phyloP scores from a whole-genome alignment of 2,888 invertebrate genomes.

The Molorchus minor region DNA sequence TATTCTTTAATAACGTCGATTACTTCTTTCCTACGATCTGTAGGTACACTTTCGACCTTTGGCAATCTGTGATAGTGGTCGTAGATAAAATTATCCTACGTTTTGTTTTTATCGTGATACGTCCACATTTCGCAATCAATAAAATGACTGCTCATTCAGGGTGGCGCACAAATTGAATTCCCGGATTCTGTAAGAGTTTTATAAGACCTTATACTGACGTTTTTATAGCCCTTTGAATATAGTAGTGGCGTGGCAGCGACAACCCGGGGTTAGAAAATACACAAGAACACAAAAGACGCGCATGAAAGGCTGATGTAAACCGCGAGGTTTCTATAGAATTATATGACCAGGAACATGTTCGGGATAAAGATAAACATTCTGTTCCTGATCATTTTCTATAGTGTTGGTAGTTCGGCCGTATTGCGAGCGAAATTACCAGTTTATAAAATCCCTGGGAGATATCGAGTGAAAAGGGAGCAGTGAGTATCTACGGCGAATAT shows the following conservation, averaged over 20 bases:
- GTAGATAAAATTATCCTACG: too few relatives aligned
- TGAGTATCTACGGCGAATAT: too few relatives aligned
- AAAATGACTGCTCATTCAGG: background rate
- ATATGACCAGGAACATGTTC: background rate
- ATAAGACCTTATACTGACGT: background rate
- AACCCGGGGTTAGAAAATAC: background rate
- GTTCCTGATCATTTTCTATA: constrained; percentile 19
- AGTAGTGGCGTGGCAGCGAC: background rate
- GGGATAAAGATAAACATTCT: constrained; percentile 15
- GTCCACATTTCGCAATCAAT: too few relatives aligned
- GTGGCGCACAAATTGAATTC: background rate
- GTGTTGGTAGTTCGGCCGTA: too few relatives aligned
- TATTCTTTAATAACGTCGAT: too few relatives aligned
- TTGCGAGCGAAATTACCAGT: too few relatives aligned
- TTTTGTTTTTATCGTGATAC: too few relatives aligned
- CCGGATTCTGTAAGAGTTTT: background rate
- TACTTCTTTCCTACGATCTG: too few relatives aligned
- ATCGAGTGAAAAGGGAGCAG: too few relatives aligned
- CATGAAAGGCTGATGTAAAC: constrained; percentile 13
- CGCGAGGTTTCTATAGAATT: constrained; percentile 13
- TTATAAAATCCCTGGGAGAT: too few relatives aligned
- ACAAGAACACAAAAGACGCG: constrained; percentile 7
- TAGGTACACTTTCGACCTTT: too few relatives aligned
- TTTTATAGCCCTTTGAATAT: constrained; percentile 5
- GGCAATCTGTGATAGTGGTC: too few relatives aligned